Conservation (phyloP, 2,797 vertebrate genomes). For the Rhinoraja longicauda region DNA sequence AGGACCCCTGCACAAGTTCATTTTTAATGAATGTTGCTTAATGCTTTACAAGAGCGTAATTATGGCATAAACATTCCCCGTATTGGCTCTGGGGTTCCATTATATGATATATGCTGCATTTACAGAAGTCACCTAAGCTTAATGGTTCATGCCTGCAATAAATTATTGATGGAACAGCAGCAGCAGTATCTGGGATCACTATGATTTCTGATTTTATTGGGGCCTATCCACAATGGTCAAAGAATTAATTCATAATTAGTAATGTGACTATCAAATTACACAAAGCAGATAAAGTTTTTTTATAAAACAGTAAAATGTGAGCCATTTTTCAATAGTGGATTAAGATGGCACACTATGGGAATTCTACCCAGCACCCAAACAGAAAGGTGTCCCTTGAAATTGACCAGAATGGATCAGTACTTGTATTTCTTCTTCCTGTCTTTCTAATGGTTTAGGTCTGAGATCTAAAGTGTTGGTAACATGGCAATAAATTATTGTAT, state of each 20-base stretch:
- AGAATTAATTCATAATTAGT: background rate
- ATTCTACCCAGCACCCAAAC: background rate
- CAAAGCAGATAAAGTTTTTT: background rate
- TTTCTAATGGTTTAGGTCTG: background rate
- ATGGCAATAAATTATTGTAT: background rate
- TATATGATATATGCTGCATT: slow-evolving; percentile 1
- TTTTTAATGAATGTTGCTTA: slow-evolving; percentile 2
- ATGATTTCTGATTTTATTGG: background rate
- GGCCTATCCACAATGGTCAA: background rate
- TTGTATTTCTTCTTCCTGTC: background rate
- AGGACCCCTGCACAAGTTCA: background rate
- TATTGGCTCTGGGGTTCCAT: background rate
- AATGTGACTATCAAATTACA: background rate
- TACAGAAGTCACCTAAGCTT: no score
- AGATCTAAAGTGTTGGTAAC: background rate
- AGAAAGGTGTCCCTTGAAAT: background rate
- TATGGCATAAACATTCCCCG: background rate
- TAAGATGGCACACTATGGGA: background rate
- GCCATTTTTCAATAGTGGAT: background rate
- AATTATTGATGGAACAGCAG: background rate
- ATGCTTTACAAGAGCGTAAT: background rate
- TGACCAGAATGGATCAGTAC: background rate
- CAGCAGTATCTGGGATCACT: background rate
- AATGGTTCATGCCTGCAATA: background rate
- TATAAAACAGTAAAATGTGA: background rate